Evolutionary conservation across 2,113 vertebrate species (phyloP).

Genomic region (Arothron firmamentum): DNA sequence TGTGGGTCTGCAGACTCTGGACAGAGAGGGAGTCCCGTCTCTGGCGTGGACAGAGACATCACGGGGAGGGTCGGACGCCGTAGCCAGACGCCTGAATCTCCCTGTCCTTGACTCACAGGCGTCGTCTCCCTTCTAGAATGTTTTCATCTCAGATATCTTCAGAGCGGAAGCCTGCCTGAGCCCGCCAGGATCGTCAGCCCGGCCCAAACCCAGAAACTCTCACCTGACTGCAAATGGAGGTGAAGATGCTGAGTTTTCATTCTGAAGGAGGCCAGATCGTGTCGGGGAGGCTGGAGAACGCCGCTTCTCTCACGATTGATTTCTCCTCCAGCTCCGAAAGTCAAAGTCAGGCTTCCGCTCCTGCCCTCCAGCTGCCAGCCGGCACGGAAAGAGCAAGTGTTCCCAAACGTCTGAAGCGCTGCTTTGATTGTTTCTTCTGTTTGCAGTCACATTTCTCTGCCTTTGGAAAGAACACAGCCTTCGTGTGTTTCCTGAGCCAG

Average conservation of each 20-base stretch:
- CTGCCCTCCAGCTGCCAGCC: neutral
- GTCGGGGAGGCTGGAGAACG: slow-evolving; percentile 24
- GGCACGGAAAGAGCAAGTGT: slow-evolving; percentile 2
- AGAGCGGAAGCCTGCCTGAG: slow-evolving; percentile 1
- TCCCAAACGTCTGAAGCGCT: slow-evolving; percentile 2
- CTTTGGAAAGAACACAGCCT: neutral
- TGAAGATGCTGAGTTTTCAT: slow-evolving; percentile 25
- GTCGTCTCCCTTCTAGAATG: neutral
- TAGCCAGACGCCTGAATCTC: neutral
- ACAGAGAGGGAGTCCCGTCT: no score
- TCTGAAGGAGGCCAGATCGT: slow-evolving; percentile 6
- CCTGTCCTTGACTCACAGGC: neutral
- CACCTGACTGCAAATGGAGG: slow-evolving; percentile 31
- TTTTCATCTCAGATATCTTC: slow-evolving; percentile 12
- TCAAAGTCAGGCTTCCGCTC: slow-evolving; percentile 11
- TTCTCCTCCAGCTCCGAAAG: slow-evolving; percentile 21
- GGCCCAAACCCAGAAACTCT: slow-evolving; percentile 17
- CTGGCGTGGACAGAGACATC: no score
- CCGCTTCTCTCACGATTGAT: slow-evolving; percentile 41
- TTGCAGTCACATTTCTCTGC: neutral
- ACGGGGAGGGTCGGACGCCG: no score
- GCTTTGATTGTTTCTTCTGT: neutral
- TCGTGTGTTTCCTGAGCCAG: neutral
- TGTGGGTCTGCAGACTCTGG: no score
- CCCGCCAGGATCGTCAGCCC: slow-evolving; percentile 1